Base-by-base conservation (phyloP, 2,797 vertebrate species). In the Sphenopsis melanotis region DNA sequence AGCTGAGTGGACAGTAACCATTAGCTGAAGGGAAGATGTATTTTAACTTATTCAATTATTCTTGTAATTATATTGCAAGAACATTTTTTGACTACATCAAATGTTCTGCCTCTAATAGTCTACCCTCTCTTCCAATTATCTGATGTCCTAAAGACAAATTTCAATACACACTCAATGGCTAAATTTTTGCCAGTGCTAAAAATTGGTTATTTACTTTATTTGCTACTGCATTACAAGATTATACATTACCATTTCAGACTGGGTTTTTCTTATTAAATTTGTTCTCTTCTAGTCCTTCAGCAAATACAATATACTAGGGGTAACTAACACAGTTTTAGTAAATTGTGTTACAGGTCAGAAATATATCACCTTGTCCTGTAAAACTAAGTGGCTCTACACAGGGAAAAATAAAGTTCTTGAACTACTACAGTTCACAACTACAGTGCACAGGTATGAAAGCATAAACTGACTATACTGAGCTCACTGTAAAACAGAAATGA, bases 261-360 rank as follows among this genome's bases (percentile, higher is more conserved):
- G 47, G 14, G 10, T 6, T 44, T 82, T 94, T 64, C 78, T 79
- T 74, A 96, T 95, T 93, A 83, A 61, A 96, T 96, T 90, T 96
- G 71, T 87, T 90, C 92, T 80, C 85, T 89, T 94, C 91, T 90
- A 89, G 87, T 87, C 75, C 83, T 92, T 93, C 91, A 72, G 80
- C 61, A 94, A 92, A 93, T 83, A 93, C 88, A 82, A 94, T 95
- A 93, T 87, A 92, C 53, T 30, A 76, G 39, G 78, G 61, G 90
- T 95, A 95, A 96, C 89, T 95, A 96, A 96, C 70, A 94, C 29
- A 87, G 94, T 96, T 97, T 96, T 95, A 94, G 90, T 37, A 94
- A 96, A 96, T 95, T 92, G 70, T 85, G 88, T 95, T 96, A 96
- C 77, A 59, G 93, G 93, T 95, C 93, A 93, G 76, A 95, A 95